Evolutionary conservation across 2,797 vertebrate genomes (phyloP), one percentile per base, ranked within the genome.

Genomic region (Gadopsis marmoratus): DNA sequence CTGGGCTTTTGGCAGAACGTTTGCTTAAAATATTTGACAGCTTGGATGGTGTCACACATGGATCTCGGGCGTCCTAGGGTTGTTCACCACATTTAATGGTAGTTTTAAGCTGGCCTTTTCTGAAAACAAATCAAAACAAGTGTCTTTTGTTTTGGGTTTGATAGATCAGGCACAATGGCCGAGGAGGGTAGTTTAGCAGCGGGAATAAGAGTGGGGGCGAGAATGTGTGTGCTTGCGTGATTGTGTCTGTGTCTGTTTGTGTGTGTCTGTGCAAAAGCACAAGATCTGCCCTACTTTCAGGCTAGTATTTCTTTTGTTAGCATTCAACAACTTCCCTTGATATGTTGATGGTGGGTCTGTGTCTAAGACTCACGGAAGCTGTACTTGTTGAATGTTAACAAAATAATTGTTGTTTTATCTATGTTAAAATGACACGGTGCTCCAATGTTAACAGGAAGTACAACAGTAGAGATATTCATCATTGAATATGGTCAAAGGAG

Each of bases 81-180:
- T 66, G 74, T 92, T 91, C 77, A 83, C 65, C 84, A 86, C 82
- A 89, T 92, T 88, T 89, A 90, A 87, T 84, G 86, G 83, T 90
- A 89, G 88, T 89, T 91, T 88, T 84, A 93, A 80, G 79, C 88
- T 87, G 91, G 88, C 86, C 91, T 93, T 92, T 90, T 91, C 90
- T 92, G 84, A 85, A 92, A 90, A 91, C 86, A 84, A 93, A 92
- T 92, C 82, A 83, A 91, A 92, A 92, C 86, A 90, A 92, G 89
- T 86, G 84, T 92, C 88, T 91, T 89, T 90, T 88, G 88, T 90
- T 92, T 90, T 79, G 69, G 83, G 83, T 88, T 90, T 84, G 91
- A 93, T 91, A 90, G 87, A 94, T 93, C 84, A 73, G 90, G 89
- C 90, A 89, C 89, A 93, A 89, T 74, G 67, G 78, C 84, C 35